Base-by-base conservation (phyloP, 2,888 invertebrate genomes). In the Tenthredo amoena region DNA sequence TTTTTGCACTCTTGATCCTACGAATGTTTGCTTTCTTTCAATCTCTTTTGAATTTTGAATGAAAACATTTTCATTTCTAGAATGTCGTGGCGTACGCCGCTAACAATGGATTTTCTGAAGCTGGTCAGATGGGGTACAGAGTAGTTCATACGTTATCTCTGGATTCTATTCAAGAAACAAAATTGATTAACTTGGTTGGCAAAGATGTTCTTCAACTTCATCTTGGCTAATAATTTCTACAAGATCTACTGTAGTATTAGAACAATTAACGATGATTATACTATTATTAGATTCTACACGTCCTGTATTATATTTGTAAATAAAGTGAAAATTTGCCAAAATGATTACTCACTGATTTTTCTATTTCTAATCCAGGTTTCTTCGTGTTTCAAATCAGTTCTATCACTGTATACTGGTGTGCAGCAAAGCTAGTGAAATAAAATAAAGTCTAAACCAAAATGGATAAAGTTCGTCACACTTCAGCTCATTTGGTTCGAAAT, bases 41-140 rank as follows among this genome's bases (percentile, higher is more conserved):
- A 21, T 43, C 58, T 47, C n/a, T 84, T 74, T 72, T 15, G 74
- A 40, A 83, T 84, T 68, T 86, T 55, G 2, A 55, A 74, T 82
- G n/a, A 68, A 43, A 26, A 34, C 40, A 21, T 85, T 83, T 84
- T 76, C 47, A 85, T 86, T 94, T 94, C 62, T 89, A 95, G 95
- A 91, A 91, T 58, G 93, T 95, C 82, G 90, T 96, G 40, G 94
- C 96, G 86, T 96, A 96, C 89, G 94, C 95, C 85, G 92, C 93
- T 0, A 95, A 96, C 76, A 94, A 94, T 88, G 96, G 95, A 40
- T 95, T 95, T 87, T 90, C 93, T 21, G 94, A 95, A 89, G 91
- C 93, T 5, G 89, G 89, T n/a, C 71, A 89, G 15, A 92, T 95
- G 88, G 95, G 94, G 5, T 91, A 90, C 43, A 91, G 91, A 86